phyloP scores from a whole-genome alignment of 2,113 vertebrate species.

The Pseudopodoces humilis region DNA sequence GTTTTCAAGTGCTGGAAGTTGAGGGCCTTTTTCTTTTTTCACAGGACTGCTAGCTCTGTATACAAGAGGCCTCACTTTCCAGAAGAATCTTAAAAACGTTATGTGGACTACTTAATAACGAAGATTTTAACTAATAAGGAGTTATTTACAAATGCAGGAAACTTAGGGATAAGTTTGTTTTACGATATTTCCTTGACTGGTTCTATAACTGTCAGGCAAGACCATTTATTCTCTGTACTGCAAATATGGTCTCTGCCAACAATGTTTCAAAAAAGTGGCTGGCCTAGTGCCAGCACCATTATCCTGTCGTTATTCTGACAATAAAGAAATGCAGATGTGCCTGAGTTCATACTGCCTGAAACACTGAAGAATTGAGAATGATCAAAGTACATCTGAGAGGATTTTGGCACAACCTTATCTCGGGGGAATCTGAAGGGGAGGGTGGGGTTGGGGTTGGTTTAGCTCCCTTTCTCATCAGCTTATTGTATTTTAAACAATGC shows the following conservation, averaged over 20 bases:
- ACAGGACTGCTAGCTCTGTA: neutral
- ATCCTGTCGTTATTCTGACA: slow-evolving; percentile 46
- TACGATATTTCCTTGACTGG: neutral
- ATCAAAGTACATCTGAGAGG: slow-evolving; percentile 26
- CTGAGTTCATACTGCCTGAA: slow-evolving; percentile 10
- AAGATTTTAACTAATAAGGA: neutral
- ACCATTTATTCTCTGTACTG: neutral
- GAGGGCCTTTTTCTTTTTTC: neutral
- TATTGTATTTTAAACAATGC: slow-evolving; percentile 26
- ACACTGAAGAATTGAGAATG: neutral
- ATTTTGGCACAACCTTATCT: slow-evolving; percentile 7
- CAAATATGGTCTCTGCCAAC: neutral
- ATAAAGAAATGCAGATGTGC: slow-evolving; percentile 57
- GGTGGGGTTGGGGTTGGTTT: slow-evolving; percentile 10
- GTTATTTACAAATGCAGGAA: neutral
- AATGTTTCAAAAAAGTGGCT: neutral
- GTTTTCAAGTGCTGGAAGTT: neutral
- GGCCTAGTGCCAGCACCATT: slow-evolving; percentile 17
- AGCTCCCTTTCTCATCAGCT: slow-evolving; percentile 2
- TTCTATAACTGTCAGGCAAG: neutral
- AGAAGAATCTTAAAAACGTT: neutral
- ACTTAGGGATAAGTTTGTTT: neutral
- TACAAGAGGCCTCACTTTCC: neutral
- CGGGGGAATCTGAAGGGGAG: neutral
- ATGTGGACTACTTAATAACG: neutral